Base-by-base conservation (phyloP, 1,140 invertebrate species). In the Colletes latitarsis region DNA sequence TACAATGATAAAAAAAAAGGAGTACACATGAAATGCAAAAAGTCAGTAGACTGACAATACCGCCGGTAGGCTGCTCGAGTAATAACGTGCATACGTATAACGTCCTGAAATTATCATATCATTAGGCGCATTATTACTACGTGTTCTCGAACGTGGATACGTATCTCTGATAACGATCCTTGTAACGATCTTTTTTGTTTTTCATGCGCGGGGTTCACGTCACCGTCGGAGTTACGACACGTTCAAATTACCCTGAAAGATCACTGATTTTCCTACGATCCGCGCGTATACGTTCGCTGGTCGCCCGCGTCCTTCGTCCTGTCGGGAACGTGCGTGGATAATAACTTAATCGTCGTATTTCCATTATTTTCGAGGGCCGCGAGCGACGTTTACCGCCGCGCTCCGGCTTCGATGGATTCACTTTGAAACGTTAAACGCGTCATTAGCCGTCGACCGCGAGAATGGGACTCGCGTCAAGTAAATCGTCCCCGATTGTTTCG, bases 321-420 rank as follows among this genome's bases (percentile, higher is more conserved):
- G 75, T 77, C 82, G 81, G 21, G 41, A 30, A 53, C 43, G 46
- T 30, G 67, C 19, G 12, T 8, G 39, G 39, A 63, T 90, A 88
- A 88, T 85, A 86, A 89, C 88, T 90, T 90, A 88, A 90, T 89
- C 89, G 88, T 63, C 86, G 83, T 19, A 17, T 89, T 89, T 89
- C 84, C 84, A 89, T 90, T 83, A 90, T 90, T 90, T 90, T 89
- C 77, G 70, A 89, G 82, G 79, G 82, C 88, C 80, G 57, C 70
- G 72, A 83, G 88, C 84, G 81, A 85, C 77, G 72, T 81, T 81
- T 81, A 76, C 57, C 69, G 30, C 19, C 41, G 46, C 39, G 39
- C 49, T 12, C 52, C 46, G 14, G 9, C 30, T 4, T 17, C 12
- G 46, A 71, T 41, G 15, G 68, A 78, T 78, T 78, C 76, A 69